A percentile compares a stretch with the other conserved stretches of the same genome.
phyloP scores from a whole-genome alignment of 2,113 vertebrate species.

The Typhlomys cinereus region DNA sequence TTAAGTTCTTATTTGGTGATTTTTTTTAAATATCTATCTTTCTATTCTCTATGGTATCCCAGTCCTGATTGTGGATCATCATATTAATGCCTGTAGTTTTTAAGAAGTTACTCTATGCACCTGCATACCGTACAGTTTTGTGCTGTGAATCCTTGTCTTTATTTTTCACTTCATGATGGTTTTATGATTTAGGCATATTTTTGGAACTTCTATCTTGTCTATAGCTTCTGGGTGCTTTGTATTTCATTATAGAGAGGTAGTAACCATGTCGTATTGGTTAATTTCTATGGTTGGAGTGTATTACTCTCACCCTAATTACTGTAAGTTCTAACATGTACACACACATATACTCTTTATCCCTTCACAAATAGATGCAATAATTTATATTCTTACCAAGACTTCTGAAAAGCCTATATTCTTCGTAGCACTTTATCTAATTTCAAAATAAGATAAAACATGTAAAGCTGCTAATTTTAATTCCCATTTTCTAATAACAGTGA shows the following conservation, averaged over 20 bases:
- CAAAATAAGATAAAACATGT: neutral
- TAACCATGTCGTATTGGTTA: no score
- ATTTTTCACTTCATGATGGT: neutral
- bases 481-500: neutral
- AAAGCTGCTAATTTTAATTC: neutral
- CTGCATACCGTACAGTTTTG: neutral
- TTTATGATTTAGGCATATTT: neutral
- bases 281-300: neutral
- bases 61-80: neutral
- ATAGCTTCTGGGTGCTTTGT: neutral
- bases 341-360: no score
- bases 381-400: neutral
- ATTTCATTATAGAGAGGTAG: neutral
- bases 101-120: neutral
- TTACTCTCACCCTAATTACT: neutral
- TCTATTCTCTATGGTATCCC: neutral
- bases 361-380: neutral
- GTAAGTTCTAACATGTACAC: neutral
- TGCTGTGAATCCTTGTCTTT: neutral
- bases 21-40: neutral
- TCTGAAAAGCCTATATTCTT: neutral
- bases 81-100: neutral
- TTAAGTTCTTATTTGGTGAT: neutral
- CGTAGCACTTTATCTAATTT: neutral
- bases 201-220: neutral